A percentile compares a stretch with the other conserved stretches of the same genome.
These are phyloP conservation scores for Oriolus oriolus DNA, from an alignment of 2,113 vertebrate genomes.

Conservation along the genomic window DNA sequence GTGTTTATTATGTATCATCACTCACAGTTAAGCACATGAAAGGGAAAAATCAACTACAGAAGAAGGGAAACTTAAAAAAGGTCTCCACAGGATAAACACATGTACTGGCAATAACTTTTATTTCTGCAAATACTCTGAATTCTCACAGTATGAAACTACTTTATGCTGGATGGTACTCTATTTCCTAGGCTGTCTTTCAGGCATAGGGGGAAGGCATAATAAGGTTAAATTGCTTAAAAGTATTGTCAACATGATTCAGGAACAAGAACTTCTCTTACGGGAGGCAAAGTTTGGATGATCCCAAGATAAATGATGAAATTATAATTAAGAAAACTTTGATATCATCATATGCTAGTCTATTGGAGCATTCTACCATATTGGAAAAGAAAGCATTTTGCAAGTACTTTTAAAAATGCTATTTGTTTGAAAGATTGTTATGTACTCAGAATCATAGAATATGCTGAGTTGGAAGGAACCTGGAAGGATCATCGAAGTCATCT, in stretches of 20 bases:
- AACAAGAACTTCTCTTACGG: not conserved
- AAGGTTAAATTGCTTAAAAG: not conserved
- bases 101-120: not conserved
- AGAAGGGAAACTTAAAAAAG: not conserved
- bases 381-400: not conserved
- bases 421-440: not conserved
- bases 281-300: not conserved
- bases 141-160: not conserved
- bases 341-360: not conserved
- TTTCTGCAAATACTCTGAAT: conserved; percentile 34
- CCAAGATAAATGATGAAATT: not conserved
- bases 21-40: not conserved
- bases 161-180: not conserved
- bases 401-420: not conserved
- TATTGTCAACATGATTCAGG: not conserved
- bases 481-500: not conserved
- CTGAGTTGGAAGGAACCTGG: not conserved
- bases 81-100: not conserved
- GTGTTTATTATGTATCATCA: not conserved
- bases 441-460: not conserved
- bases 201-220: not conserved
- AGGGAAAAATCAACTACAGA: not conserved
- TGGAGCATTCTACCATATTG: not conserved
- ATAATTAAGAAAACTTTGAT: not conserved
- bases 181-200: not conserved